Base-by-base conservation (phyloP, 2,113 vertebrate genomes). In the Chauna torquata region DNA sequence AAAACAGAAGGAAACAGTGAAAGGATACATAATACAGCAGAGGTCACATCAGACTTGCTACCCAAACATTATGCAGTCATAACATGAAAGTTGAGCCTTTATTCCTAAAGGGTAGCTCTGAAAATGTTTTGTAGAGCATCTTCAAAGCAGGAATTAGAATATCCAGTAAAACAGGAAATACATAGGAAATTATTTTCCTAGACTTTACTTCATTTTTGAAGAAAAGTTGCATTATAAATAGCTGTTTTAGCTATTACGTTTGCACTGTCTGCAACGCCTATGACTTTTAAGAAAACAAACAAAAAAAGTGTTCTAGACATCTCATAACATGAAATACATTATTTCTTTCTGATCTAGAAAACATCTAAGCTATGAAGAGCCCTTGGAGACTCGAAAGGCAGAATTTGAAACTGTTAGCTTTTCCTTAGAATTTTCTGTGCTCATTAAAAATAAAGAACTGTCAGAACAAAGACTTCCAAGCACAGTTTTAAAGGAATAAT, bases 51-150 rank as follows among this genome's bases (percentile, higher is more conserved):
- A 11, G 6, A 34, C 8, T 62, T 70, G 40, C 49, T 55, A 38
- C 34, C 10, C 2, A 54, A 44, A 50, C 0, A 0, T 44, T 47
- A 86, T 1, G 4, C 2, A 6, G 36, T 30, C 23, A 62, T 0
- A 1, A 65, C 24, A 76, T 15, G 70, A 58, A 81, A 84, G 11
- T 68, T 7, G 2, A 75, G 5, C 6, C 17, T 61, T 50, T 49
- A 12, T 66, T 79, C 47, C 65, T 45, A 44, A 77, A 59, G 16
- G 6, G n/a, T 11, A 70, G 23, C 7, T 83, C 54, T 23, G n/a
- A 82, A 69, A 42, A 45, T 27, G 1, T 27, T 89, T 69, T 57
- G 9, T 8, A 6, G 50, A 57, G 4, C 12, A 62, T 19, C 42
- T 82, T 75, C 70, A 89, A 82, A 79, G 22, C 5, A 79, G n/a